These are phyloP conservation scores for Cheilosia vulpina DNA, from an alignment of 2,888 invertebrate genomes.

Conservation along the genomic window DNA sequence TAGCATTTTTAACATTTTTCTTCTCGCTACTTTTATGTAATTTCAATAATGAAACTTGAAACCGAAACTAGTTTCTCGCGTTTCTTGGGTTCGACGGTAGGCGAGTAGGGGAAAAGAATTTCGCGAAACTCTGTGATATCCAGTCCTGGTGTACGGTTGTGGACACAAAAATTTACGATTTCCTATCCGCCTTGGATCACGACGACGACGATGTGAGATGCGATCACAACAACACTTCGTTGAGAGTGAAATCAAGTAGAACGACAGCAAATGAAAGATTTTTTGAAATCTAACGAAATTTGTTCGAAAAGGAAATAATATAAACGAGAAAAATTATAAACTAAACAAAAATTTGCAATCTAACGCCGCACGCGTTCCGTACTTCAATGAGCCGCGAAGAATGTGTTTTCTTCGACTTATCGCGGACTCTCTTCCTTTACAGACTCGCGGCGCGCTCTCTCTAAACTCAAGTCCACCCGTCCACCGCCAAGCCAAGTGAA, in stretches of 20 bases:
- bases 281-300: constrained; percentile 34
- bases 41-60: constrained; percentile 48
- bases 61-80: constrained; percentile 65
- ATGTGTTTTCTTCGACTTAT: constrained; percentile 67
- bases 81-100: constrained; percentile 13
- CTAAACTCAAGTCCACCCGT: constrained; percentile 1
- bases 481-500: constrained; percentile 1
- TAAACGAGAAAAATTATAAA: constrained; percentile 36
- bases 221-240: constrained; percentile 43
- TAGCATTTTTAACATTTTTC: neutral
- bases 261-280: neutral
- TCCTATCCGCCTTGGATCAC: constrained; percentile 43
- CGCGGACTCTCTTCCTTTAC: constrained; percentile 60
- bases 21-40: constrained; percentile 5
- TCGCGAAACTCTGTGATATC: constrained; percentile 44
- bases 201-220: constrained; percentile 49
- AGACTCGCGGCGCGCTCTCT: constrained; percentile 35
- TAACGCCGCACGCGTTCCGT: constrained; percentile 77
- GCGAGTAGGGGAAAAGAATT: constrained; percentile 34
- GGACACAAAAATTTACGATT: constrained; percentile 14
- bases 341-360: constrained; percentile 67
- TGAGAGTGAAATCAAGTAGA: constrained; percentile 15
- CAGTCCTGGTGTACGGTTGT: constrained; percentile 5
- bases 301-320: constrained; percentile 14
- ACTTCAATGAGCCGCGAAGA: constrained; percentile 76